A percentile compares a stretch with the other conserved stretches of the same genome.
These are phyloP conservation scores for Furcifer pardalis DNA, from an alignment of 2,797 vertebrate genomes.

Conservation along the genomic window DNA sequence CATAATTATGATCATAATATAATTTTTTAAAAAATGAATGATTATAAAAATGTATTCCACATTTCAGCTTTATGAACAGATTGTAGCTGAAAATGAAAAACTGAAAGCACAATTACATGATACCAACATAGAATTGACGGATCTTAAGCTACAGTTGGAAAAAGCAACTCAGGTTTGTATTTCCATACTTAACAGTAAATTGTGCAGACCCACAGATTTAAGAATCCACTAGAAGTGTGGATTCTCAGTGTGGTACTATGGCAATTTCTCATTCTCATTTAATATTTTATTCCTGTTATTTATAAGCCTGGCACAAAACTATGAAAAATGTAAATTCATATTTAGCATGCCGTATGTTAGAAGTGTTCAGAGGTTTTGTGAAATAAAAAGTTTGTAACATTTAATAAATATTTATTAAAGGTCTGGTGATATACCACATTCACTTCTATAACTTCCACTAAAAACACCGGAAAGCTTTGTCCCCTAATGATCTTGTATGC, in stretches of 20 bases:
- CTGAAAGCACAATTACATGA: slow-evolving; percentile 96
- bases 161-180: slow-evolving; percentile 94
- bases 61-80: slow-evolving; percentile 95
- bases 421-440: neutral
- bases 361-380: neutral
- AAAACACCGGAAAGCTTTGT: neutral
- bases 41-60: slow-evolving; percentile 22
- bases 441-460: neutral
- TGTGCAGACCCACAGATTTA: neutral
- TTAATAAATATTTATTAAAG: neutral
- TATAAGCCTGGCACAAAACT: neutral
- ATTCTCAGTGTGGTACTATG: too few relatives aligned
- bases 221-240: too few relatives aligned
- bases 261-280: neutral
- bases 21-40: neutral
- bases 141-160: slow-evolving; percentile 96
- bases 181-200: neutral
- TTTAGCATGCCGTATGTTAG: neutral
- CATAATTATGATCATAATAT: neutral
- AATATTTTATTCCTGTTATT: neutral
- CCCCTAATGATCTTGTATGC: too few relatives aligned
- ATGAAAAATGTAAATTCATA: neutral
- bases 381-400: neutral
- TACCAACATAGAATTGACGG: slow-evolving; percentile 92
- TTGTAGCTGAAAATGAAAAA: slow-evolving; percentile 96